Evolutionary conservation across 2,888 invertebrate genomes (phyloP).

Genomic region (Ochropacha duplaris): DNA sequence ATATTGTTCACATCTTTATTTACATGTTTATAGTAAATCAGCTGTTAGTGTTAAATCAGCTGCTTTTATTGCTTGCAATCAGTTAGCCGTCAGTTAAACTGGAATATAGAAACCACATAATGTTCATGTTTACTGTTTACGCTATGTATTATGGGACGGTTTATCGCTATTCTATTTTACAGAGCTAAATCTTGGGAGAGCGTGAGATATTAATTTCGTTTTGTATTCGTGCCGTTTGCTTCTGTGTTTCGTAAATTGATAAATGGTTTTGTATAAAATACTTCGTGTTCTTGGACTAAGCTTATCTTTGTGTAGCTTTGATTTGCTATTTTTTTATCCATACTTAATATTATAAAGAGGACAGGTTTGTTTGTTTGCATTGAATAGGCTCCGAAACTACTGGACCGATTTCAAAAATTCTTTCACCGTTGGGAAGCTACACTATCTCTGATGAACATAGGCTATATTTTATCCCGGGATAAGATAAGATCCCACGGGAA

Average conservation of each 20-base stretch:
- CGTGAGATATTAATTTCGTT: conserved; percentile 1
- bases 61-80: conserved; percentile 49
- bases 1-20: neutral
- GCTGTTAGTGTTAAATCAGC: conserved; percentile 55
- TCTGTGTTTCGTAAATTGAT: neutral
- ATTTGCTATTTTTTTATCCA: no score
- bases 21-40: conserved; percentile 37
- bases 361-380: no score
- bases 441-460: no score
- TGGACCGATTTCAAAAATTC: no score
- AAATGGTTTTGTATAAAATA: neutral
- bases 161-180: conserved; percentile 12
- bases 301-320: neutral
- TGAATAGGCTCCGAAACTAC: no score
- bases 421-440: no score
- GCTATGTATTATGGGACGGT: conserved; percentile 16
- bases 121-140: conserved; percentile 39
- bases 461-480: no score
- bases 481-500: no score
- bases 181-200: conserved; percentile 15
- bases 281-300: neutral
- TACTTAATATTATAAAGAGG: no score
- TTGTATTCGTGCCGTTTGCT: neutral
- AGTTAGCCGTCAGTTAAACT: conserved; percentile 44
- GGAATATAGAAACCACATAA: conserved; percentile 42